These are phyloP conservation scores for Dolichoris vasculosae DNA, from an alignment of 1,140 invertebrate genomes.

Conservation along the genomic window DNA sequence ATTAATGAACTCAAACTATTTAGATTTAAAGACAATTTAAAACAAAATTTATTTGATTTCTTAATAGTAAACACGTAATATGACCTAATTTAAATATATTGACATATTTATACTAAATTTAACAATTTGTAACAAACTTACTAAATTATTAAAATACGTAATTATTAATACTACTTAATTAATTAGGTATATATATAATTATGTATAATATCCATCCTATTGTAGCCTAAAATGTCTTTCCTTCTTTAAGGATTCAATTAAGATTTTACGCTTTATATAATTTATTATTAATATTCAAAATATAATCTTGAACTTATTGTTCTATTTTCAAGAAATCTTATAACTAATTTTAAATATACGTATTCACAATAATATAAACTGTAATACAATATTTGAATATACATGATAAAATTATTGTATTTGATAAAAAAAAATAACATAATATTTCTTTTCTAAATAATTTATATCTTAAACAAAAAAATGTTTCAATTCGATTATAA, in stretches of 20 bases:
- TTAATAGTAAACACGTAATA: too few relatives aligned
- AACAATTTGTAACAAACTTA: too few relatives aligned
- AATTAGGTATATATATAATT: background rate
- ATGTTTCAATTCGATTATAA: too few relatives aligned
- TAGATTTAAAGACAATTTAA: too few relatives aligned
- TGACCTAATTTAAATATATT: too few relatives aligned
- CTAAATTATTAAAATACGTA: too few relatives aligned
- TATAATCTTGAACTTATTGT: constrained; percentile 4
- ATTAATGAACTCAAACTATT: too few relatives aligned
- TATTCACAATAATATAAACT: background rate
- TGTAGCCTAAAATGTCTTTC: constrained; percentile 14
- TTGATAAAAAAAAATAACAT: background rate
- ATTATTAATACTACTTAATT: background rate
- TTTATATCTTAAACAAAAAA: too few relatives aligned
- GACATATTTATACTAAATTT: too few relatives aligned
- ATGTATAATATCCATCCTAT: background rate
- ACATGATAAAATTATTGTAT: background rate
- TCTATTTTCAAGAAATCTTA: constrained; percentile 14
- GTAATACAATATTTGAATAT: background rate
- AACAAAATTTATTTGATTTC: too few relatives aligned
- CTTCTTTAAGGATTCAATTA: constrained; percentile 1
- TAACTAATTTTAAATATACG: background rate
- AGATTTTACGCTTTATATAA: constrained; percentile 33
- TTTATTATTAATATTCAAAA: background rate
- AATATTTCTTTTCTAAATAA: too few relatives aligned